Evolutionary conservation across 1,140 invertebrate species (phyloP).

Genomic region (Drosophila sp.): DNA sequence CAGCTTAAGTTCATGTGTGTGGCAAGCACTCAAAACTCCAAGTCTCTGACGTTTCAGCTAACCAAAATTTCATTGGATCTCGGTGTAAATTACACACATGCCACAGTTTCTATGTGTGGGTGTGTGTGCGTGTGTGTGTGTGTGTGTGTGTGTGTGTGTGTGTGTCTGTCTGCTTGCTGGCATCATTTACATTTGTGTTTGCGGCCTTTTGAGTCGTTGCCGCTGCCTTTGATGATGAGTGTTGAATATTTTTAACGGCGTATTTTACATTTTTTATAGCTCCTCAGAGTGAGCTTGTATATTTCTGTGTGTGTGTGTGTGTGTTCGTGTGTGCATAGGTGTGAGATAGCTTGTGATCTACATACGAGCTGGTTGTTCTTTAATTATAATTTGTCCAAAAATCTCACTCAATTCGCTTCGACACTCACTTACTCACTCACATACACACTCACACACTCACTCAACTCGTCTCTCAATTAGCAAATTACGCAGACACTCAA

Average conservation of each 20-base stretch:
- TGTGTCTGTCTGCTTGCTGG: constrained; percentile 15
- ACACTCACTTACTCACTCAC: constrained; percentile 34
- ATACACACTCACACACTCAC: constrained; percentile 13
- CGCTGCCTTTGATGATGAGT: constrained; percentile 50
- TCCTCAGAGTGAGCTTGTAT: constrained; percentile 9
- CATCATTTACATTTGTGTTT: constrained; percentile 38
- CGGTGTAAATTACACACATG: constrained; percentile 45
- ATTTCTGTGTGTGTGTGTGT: constrained; percentile 8
- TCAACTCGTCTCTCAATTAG: constrained; percentile 77
- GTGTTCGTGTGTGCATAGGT: constrained; percentile 6
- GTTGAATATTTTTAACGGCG: constrained; percentile 30
- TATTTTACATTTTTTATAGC: constrained; percentile 27
- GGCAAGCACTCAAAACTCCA: constrained; percentile 20
- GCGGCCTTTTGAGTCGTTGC: constrained; percentile 30
- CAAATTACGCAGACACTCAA: constrained; percentile 58
- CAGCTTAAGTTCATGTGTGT: constrained; percentile 1
- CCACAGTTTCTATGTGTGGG: not conserved
- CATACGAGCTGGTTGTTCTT: constrained; percentile 36
- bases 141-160: constrained; percentile 10
- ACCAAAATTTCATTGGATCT: constrained; percentile 56
- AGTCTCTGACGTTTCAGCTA: constrained; percentile 15
- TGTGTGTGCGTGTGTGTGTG: constrained; percentile 5
- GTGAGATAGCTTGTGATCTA: constrained; percentile 22
- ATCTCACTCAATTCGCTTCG: constrained; percentile 32
- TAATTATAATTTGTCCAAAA: constrained; percentile 39